A percentile compares a stretch with the other conserved stretches of the same genome.
These are phyloP conservation scores for Protophormia terraenovae DNA, from an alignment of 2,888 invertebrate genomes.

Conservation along the genomic window DNA sequence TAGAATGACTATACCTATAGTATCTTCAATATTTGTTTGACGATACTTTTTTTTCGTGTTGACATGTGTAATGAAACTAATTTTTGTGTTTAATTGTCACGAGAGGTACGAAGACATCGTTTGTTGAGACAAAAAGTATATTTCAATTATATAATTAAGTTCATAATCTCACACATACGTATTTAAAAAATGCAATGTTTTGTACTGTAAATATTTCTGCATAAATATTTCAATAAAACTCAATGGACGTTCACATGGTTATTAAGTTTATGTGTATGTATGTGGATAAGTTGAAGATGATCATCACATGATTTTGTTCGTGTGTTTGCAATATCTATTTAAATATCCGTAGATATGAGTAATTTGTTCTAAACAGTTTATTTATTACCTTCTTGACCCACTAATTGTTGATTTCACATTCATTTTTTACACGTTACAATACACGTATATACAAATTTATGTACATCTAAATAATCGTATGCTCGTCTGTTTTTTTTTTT, in stretches of 20 bases:
- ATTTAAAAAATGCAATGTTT: background rate
- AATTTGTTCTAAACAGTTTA: background rate
- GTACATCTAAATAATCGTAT: no score
- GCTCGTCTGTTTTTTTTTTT: background rate
- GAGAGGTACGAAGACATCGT: no score
- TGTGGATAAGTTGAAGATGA: background rate
- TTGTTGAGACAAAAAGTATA: background rate
- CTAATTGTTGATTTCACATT: conserved; percentile 34
- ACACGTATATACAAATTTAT: background rate
- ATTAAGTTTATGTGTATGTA: background rate
- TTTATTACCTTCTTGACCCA: conserved; percentile 55
- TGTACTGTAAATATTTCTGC: background rate
- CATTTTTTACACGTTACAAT: background rate
- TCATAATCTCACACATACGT: background rate
- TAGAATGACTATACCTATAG: no score
- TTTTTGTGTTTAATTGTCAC: background rate
- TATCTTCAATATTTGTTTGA: no score
- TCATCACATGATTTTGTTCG: background rate
- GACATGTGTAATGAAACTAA: no score
- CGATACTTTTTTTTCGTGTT: no score
- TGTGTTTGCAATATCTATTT: background rate
- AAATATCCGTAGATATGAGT: background rate
- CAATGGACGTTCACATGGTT: background rate
- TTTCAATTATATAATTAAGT: background rate
- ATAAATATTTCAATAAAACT: background rate